Conservation (phyloP, 2,113 vertebrate genomes). For the Hylia prasina region DNA sequence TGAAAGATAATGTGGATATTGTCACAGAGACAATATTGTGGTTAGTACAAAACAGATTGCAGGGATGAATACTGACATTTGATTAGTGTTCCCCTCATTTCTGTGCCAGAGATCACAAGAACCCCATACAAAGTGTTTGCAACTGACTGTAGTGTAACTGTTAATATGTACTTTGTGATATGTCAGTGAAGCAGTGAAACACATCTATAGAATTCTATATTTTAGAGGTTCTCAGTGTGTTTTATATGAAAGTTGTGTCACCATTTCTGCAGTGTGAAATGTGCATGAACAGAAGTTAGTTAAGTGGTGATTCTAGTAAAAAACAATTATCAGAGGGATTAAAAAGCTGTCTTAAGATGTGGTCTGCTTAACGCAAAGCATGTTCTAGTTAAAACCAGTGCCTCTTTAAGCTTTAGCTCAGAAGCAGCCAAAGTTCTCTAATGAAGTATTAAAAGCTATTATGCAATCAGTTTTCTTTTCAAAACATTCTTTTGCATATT, state of each 20-base stretch:
- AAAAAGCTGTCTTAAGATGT: neutral
- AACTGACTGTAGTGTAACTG: neutral
- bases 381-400: neutral
- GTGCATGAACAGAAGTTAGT: neutral
- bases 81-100: constrained; percentile 1
- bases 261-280: neutral
- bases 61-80: neutral
- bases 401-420: neutral
- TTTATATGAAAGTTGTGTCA: neutral
- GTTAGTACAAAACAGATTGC: neutral
- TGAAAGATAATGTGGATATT: neutral
- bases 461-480: neutral
- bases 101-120: neutral
- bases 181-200: neutral
- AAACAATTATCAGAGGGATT: neutral
- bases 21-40: neutral
- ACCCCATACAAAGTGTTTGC: neutral
- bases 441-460: neutral
- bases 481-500: neutral
- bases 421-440: neutral
- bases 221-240: neutral
- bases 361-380: neutral
- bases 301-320: neutral
- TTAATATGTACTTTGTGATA: neutral
- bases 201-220: neutral